Percentiles rank a stretch among this genome's conserved stretches.
Evolutionary conservation across 92 coral and sea anemone genomes (phyloP).

Genomic region (Umimayanthus chanpuru): DNA sequence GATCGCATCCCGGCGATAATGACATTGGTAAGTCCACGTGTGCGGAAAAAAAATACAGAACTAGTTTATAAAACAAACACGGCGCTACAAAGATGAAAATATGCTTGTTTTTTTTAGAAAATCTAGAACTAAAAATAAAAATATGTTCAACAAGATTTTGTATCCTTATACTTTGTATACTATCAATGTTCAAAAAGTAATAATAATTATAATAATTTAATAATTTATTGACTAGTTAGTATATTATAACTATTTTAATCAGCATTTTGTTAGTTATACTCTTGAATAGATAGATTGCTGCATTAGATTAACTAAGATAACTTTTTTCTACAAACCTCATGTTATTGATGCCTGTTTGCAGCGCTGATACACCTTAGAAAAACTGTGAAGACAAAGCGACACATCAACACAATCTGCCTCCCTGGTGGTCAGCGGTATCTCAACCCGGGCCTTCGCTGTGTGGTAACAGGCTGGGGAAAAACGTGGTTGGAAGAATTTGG

Average conservation of each 20-base stretch:
- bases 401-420: conserved; percentile 75
- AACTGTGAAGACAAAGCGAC: conserved; percentile 63
- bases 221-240: too few species aligned
- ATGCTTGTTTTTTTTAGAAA: background rate
- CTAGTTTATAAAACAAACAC: background rate
- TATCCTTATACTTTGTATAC: too few species aligned
- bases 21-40: conserved; percentile 80
- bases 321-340: background rate
- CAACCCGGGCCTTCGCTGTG: conserved; percentile 83
- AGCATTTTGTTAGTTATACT: too few species aligned
- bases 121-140: background rate
- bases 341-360: conserved; percentile 31
- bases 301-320: too few species aligned
- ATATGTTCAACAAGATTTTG: too few species aligned
- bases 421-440: conserved; percentile 73
- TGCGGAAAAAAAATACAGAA: too few species aligned
- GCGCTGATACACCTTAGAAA: conserved; percentile 80
- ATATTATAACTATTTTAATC: too few species aligned
- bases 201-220: too few species aligned
- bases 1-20: conserved; percentile 89
- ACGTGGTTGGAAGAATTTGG: conserved; percentile 79
- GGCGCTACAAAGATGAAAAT: background rate
- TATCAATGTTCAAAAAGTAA: too few species aligned
- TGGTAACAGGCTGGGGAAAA: conserved; percentile 96
- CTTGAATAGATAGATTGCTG: too few species aligned